These are phyloP conservation scores for Lasioglossum leucozonium DNA, from an alignment of 2,888 invertebrate genomes.

Conservation along the genomic window DNA sequence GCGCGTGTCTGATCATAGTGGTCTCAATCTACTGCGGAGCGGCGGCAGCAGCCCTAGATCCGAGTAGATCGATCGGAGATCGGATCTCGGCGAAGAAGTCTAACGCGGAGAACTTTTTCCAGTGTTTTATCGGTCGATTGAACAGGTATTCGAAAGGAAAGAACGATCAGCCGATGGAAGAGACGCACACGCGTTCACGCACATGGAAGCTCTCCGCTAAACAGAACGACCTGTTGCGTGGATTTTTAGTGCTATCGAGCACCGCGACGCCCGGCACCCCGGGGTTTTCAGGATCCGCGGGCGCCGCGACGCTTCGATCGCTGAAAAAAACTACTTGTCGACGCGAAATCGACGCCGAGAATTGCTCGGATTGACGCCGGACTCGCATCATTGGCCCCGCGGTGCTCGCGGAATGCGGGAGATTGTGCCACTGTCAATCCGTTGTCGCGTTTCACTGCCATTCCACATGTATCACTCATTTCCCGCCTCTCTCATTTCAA, in stretches of 20 bases:
- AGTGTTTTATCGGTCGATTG: slow-evolving; percentile 1
- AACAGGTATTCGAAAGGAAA: background rate
- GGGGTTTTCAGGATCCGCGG: slow-evolving; percentile 11
- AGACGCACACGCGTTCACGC: background rate
- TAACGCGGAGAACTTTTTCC: background rate
- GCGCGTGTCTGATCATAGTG: background rate
- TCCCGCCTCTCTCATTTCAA: background rate
- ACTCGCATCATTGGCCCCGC: slow-evolving; percentile 1
- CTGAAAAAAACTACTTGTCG: background rate
- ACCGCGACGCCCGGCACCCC: slow-evolving; percentile 23
- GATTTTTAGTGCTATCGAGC: slow-evolving; percentile 67
- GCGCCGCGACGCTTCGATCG: slow-evolving; percentile 2
- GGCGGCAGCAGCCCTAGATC: background rate
- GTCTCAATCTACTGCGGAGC: background rate
- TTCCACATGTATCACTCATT: background rate
- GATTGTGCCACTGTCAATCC: background rate
- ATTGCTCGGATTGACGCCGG: background rate
- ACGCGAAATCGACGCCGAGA: background rate
- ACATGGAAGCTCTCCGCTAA: slow-evolving; percentile 46
- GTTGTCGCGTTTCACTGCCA: background rate
- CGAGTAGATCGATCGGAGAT: background rate
- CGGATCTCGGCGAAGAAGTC: background rate
- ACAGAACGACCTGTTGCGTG: slow-evolving; percentile 74
- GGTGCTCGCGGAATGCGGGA: slow-evolving; percentile 7
- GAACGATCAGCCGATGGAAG: background rate